phyloP scores from a whole-genome alignment of 2,113 vertebrate species.

The Gnathonemus echidnorhynchus region DNA sequence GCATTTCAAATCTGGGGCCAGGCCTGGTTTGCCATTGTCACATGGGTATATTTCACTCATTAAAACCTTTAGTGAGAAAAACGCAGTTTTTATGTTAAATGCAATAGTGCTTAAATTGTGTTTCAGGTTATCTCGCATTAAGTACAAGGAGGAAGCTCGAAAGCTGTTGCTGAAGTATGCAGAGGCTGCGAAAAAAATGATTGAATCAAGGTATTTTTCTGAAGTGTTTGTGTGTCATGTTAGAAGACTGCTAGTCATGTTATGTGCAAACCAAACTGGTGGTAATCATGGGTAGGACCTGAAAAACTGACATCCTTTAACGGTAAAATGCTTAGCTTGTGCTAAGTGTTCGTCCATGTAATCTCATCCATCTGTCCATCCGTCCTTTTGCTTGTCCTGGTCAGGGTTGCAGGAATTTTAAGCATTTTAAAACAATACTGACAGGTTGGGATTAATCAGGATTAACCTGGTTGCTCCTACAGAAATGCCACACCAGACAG shows the following conservation, averaged over 20 bases:
- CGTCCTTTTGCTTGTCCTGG: neutral
- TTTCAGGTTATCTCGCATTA: constrained; percentile 87
- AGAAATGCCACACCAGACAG: constrained; percentile 95
- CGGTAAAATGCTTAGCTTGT: neutral
- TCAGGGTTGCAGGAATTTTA: neutral
- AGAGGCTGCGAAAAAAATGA: constrained; percentile 91
- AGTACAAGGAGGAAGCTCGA: constrained; percentile 94
- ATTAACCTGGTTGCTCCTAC: constrained; percentile 2
- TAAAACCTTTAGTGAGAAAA: neutral
- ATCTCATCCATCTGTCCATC: neutral
- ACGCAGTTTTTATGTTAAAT: neutral
- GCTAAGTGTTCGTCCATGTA: neutral
- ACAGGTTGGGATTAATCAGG: neutral
- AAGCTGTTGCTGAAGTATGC: constrained; percentile 92
- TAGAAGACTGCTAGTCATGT: neutral
- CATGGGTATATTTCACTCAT: neutral
- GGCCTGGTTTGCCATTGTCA: neutral
- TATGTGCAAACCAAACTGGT: neutral
- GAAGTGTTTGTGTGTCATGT: neutral
- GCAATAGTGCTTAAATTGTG: neutral
- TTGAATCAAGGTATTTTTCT: constrained; percentile 80
- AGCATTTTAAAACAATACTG: neutral
- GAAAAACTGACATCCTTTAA: neutral
- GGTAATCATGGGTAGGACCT: neutral
- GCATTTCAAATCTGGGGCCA: neutral